Base-by-base conservation (phyloP, 1,140 invertebrate species). In the Drosophila takahashii region DNA sequence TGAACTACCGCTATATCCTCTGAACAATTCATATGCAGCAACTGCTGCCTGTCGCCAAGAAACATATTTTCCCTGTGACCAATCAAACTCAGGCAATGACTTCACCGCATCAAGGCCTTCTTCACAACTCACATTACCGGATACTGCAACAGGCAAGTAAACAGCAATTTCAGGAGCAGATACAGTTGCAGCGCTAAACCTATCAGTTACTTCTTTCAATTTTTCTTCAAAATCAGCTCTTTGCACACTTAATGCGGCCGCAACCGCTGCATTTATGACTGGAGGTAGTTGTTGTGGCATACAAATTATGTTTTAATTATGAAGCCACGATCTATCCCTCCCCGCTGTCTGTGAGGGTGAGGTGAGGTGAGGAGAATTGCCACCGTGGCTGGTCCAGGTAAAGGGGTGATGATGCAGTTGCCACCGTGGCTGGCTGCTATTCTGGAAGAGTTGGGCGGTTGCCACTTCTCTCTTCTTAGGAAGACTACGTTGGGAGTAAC, bases 1-100 rank as follows among this genome's bases (percentile, higher is more conserved):
- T 15, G 51, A 53, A 9, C 62, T 73, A 27, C 73, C 66, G 6
- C 8, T 3, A 29, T 53, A 42, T 37, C n/a, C n/a, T 37, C 61
- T 56, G 11, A 47, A 41, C 15, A 41, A 41, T 9, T 41, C 15
- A 41, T 58, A 56, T 27, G 58, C 39, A n/a, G 58, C 62, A 8
- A 10, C 8, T 10, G 72, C 52, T 41, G 39, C 39, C 15, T 41
- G 15, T 41, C 39, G n/a, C n/a, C 39, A 41, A 41, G n/a, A 41
- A 41, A 41, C 15, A 16, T 41, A 41, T 41, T 41, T 41, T 41
- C 7, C n/a, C n/a, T 16, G 15, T 15, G 56, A 51, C 11, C 72
- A 45, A 44, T 51, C 4, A 50, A 67, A 29, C 39, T 16, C 39
- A 16, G 39, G 15, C 39, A 15, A 41, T 41, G 56, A 36, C 11